phyloP scores from a whole-genome alignment of 2,113 vertebrate genomes.

The Sula dactylatra region DNA sequence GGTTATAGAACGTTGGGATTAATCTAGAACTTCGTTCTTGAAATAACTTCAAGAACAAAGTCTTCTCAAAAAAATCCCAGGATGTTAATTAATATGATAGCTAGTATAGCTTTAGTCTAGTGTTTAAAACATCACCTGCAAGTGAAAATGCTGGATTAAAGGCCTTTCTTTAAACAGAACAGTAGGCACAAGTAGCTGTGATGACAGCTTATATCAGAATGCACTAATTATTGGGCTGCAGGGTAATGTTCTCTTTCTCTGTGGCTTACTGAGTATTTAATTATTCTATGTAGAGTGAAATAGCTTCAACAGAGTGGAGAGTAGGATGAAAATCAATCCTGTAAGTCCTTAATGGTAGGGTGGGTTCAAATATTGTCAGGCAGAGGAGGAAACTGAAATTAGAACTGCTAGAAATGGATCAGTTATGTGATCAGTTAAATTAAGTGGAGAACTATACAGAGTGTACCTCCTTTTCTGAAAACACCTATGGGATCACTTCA shows the following conservation, averaged over 20 bases:
- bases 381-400: not conserved
- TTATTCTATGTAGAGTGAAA: slow-evolving; percentile 41
- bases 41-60: not conserved
- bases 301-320: not conserved
- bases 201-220: not conserved
- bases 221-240: not conserved
- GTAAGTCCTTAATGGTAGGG: slow-evolving; percentile 14
- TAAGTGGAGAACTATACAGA: not conserved
- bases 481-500: not conserved
- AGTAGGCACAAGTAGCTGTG: not conserved
- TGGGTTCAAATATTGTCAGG: slow-evolving; percentile 15
- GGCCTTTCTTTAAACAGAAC: not conserved
- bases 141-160: not conserved
- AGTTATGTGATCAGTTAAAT: not conserved
- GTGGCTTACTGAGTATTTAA: not conserved
- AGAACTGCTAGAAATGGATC: not conserved
- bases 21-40: not conserved
- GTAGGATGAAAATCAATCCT: slow-evolving; percentile 32
- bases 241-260: slow-evolving; percentile 28
- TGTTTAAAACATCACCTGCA: not conserved
- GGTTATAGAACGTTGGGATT: not conserved
- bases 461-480: not conserved
- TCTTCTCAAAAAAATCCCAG: not conserved
- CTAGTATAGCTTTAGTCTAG: not conserved
- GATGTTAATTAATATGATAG: not conserved